These are phyloP conservation scores for Aphidius colemani DNA, from an alignment of 2,888 invertebrate species.

Conservation along the genomic window DNA sequence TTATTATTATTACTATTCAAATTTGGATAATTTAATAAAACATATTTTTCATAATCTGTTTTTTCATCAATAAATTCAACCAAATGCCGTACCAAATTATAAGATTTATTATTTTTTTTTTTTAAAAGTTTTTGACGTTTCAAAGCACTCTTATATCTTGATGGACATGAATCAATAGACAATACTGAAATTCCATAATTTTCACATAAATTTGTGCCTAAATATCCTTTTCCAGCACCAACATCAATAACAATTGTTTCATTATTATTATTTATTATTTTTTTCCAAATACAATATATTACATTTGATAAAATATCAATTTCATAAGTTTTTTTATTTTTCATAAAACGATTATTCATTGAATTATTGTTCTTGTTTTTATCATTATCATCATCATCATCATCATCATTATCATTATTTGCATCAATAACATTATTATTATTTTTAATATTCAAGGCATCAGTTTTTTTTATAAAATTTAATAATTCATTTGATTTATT, in stretches of 20 bases:
- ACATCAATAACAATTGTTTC: slow-evolving; percentile 68
- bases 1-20: slow-evolving; percentile 32
- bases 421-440: slow-evolving; percentile 35
- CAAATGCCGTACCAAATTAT: slow-evolving; percentile 43
- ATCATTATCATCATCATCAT: slow-evolving; percentile 53
- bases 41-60: slow-evolving; percentile 47
- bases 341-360: slow-evolving; percentile 69
- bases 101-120: slow-evolving; percentile 41
- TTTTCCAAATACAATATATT: slow-evolving; percentile 26
- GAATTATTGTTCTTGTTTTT: slow-evolving; percentile 34
- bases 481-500: slow-evolving; percentile 24
- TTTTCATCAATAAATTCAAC: slow-evolving; percentile 46
- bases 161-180: slow-evolving; percentile 77
- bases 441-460: slow-evolving; percentile 46
- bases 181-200: slow-evolving; percentile 75
- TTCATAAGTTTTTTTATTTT: slow-evolving; percentile 81
- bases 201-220: slow-evolving; percentile 71
- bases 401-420: slow-evolving; percentile 49
- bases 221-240: slow-evolving; percentile 88
- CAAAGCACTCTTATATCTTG: slow-evolving; percentile 72
- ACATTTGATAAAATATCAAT: slow-evolving; percentile 45
- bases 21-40: slow-evolving; percentile 41
- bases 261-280: too few relatives aligned
- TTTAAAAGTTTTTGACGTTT: slow-evolving; percentile 52
- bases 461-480: slow-evolving; percentile 39